A percentile compares a stretch with the other conserved stretches of the same genome.
Conservation (phyloP, 2,113 vertebrate species). For the Chionodraco myersi region DNA sequence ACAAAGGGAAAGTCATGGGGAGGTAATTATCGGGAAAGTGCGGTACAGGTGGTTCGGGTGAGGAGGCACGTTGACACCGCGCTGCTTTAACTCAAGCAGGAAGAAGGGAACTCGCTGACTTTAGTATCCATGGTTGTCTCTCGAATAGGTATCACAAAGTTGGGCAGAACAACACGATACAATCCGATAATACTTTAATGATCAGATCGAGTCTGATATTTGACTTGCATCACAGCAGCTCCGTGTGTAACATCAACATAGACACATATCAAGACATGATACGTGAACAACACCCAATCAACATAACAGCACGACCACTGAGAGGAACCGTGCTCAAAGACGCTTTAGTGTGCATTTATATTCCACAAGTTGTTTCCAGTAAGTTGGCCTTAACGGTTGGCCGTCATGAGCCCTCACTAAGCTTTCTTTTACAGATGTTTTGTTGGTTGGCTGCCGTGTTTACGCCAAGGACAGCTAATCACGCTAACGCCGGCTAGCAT, state of each 20-base stretch:
- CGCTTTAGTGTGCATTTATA: no score
- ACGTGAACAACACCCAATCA: no score
- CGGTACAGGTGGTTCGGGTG: slow-evolving; percentile 23
- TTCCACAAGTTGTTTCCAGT: background rate
- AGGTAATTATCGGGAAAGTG: slow-evolving; percentile 67
- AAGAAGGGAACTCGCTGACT: slow-evolving; percentile 23
- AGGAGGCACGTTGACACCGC: slow-evolving; percentile 24
- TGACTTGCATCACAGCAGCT: no score
- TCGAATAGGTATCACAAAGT: slow-evolving; percentile 6
- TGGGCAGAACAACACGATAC: background rate
- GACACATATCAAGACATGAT: no score
- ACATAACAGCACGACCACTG: no score
- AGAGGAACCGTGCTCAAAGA: no score
- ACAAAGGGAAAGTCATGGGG: slow-evolving; percentile 55
- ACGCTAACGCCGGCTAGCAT: no score
- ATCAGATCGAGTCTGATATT: no score
- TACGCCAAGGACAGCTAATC: no score
- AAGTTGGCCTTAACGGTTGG: background rate
- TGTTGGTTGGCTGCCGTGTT: no score
- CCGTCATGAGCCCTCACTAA: background rate
- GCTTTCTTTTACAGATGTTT: background rate
- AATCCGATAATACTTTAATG: no score
- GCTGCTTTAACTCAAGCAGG: slow-evolving; percentile 10
- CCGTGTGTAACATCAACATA: no score
- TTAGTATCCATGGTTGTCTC: slow-evolving; percentile 36